Conservation (phyloP, 2,113 vertebrate species). For the Chaetorhynchus papuensis region DNA sequence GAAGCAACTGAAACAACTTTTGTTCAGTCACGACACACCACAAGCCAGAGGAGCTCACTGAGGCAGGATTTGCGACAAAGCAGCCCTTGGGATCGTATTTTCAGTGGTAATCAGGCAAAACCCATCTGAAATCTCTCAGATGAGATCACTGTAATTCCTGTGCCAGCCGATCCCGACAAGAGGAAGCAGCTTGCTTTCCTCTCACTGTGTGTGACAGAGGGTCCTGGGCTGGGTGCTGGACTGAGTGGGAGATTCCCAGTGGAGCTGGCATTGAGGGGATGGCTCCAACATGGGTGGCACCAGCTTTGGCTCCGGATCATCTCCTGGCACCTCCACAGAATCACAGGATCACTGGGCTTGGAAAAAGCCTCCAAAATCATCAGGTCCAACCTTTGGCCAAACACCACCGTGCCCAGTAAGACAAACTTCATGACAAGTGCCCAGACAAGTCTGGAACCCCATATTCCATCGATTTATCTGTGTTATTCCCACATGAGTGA, state of each 20-base stretch:
- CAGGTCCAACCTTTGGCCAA: neutral
- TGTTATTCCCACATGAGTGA: neutral
- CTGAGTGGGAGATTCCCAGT: neutral
- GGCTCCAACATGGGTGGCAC: neutral
- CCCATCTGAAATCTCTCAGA: neutral
- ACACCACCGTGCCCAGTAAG: neutral
- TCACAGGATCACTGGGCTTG: too few species aligned
- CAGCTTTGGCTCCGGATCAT: neutral
- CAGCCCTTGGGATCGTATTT: neutral
- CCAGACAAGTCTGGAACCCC: neutral
- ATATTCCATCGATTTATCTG: accelerated
- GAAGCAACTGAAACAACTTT: neutral
- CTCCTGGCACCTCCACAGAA: neutral
- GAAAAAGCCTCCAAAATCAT: neutral
- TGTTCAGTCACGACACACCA: neutral
- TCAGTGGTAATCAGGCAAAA: neutral
- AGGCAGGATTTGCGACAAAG: neutral
- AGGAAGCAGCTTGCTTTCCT: neutral
- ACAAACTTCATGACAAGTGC: neutral
- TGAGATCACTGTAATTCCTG: neutral
- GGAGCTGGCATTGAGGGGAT: neutral
- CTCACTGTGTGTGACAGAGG: neutral
- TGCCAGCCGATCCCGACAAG: neutral
- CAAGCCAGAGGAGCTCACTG: neutral
- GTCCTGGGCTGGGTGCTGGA: neutral